phyloP scores from a whole-genome alignment of 2,797 vertebrate genomes.

The Sylvilagus floridanus region DNA sequence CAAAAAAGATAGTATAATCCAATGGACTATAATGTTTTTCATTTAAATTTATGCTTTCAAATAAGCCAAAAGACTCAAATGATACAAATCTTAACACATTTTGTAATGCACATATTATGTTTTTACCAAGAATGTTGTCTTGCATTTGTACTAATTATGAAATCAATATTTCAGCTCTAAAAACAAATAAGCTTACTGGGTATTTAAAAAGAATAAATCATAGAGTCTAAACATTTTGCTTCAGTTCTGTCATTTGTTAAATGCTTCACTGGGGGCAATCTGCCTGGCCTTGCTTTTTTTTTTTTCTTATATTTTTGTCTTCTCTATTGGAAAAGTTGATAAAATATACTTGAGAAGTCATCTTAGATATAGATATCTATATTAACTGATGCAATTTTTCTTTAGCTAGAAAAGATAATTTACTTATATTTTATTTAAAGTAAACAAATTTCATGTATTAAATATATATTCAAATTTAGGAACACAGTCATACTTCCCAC shows the following conservation, averaged over 20 bases:
- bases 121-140: conserved; percentile 64
- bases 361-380: not conserved
- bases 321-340: not conserved
- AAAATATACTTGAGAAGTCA: not conserved
- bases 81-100: conserved; percentile 64
- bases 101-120: conserved; percentile 46
- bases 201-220: not conserved
- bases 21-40: conserved; percentile 72
- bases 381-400: not conserved
- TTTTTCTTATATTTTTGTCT: not conserved
- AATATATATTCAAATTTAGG: too few relatives aligned
- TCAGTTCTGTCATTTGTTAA: not conserved
- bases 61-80: conserved; percentile 50
- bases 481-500: too few relatives aligned
- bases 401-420: not conserved
- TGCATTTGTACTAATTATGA: conserved; percentile 64
- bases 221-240: not conserved
- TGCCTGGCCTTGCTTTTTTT: not conserved
- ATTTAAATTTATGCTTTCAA: conserved; percentile 48
- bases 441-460: too few relatives aligned
- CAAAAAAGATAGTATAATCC: conserved; percentile 79
- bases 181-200: not conserved
- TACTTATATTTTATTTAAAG: not conserved
- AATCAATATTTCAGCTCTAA: conserved; percentile 49
- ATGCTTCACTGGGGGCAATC: not conserved